These are phyloP conservation scores for Steatocranus sp. DNA, from an alignment of 2,797 vertebrate genomes.

Conservation along the genomic window DNA sequence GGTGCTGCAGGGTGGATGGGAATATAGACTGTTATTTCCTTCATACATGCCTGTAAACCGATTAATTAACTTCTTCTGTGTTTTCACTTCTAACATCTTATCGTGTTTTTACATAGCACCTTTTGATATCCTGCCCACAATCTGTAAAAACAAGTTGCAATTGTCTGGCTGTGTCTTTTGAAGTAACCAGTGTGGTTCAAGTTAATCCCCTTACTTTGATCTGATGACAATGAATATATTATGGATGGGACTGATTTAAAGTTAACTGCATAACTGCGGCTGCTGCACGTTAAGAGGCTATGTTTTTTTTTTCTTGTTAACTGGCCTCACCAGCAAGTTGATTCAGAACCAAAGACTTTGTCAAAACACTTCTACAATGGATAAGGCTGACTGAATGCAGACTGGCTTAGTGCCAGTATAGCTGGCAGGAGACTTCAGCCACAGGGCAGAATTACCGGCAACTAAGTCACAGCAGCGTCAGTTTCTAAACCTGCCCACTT, in stretches of 20 bases:
- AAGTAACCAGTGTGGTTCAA: slow-evolving; percentile 25
- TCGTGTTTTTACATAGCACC: slow-evolving; percentile 3
- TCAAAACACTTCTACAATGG: slow-evolving; percentile 24
- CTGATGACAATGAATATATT: slow-evolving; percentile 27
- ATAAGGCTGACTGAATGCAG: slow-evolving; percentile 12
- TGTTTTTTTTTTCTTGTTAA: slow-evolving; percentile 6
- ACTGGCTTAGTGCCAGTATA: slow-evolving; percentile 28
- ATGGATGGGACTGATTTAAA: slow-evolving; percentile 7
- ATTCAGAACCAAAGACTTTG: slow-evolving; percentile 35
- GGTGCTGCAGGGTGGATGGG: slow-evolving; percentile 31
- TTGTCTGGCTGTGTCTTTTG: slow-evolving; percentile 33
- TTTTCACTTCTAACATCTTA: slow-evolving; percentile 22
- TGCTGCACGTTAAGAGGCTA: not conserved
- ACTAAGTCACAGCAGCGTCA: slow-evolving; percentile 54
- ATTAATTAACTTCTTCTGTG: slow-evolving; percentile 42
- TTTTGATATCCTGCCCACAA: slow-evolving; percentile 36
- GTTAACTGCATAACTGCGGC: slow-evolving; percentile 1
- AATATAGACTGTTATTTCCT: not conserved
- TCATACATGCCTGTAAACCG: not conserved
- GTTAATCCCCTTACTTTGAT: slow-evolving; percentile 53
- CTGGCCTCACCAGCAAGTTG: slow-evolving; percentile 21
- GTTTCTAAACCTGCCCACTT: slow-evolving; percentile 46
- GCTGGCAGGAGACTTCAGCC: slow-evolving; percentile 38
- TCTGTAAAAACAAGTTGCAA: slow-evolving; percentile 23
- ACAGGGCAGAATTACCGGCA: slow-evolving; percentile 39